Evolutionary conservation across 2,888 invertebrate species (phyloP), one percentile per base, ranked within the genome.

Genomic region (Nebria brevicollis): DNA sequence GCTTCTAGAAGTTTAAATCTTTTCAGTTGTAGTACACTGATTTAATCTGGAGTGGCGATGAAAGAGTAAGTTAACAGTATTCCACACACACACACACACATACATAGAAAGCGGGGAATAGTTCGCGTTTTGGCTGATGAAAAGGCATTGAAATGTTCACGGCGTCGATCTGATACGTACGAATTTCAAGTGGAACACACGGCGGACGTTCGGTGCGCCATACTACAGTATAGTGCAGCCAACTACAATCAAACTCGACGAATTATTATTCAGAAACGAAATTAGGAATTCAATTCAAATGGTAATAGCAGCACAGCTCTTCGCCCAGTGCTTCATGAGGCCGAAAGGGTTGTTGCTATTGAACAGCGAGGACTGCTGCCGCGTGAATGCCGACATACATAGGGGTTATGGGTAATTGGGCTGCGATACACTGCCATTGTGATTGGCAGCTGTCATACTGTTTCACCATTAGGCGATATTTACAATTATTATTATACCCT

Each of bases 231-330:
- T 5, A 34, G 34, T 34, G 68, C 75, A 80, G 70, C 70, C 80
- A 20, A 72, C 72, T 80, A 75, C 80, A 80, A 80, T 80, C 80
- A 80, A 80, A 80, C 80, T 80, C 80, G 42, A 80, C 73, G 81
- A 81, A 81, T 81, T 81, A 86, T 86, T 85, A 86, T 86, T 86
- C 86, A 85, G 84, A 84, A 83, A 84, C 82, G 83, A 83, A 77
- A 85, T 86, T 87, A 86, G 84, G 85, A 85, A 86, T 86, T 87
- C 87, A 84, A 87, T 87, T 87, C 86, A 87, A 85, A 87, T 87
- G 87, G 86, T 86, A 87, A 86, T 86, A 85, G 81, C 64, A 64
- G 81, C 80, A 34, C 79, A 54, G 15, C 41, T n/a, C 75, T 41
- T 66, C 43, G 25, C 11, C 70, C 43, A 73, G 41, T 26, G 34